These are phyloP conservation scores for Sciaenops ocellatus DNA, from an alignment of 2,797 vertebrate species.

Conservation along the genomic window DNA sequence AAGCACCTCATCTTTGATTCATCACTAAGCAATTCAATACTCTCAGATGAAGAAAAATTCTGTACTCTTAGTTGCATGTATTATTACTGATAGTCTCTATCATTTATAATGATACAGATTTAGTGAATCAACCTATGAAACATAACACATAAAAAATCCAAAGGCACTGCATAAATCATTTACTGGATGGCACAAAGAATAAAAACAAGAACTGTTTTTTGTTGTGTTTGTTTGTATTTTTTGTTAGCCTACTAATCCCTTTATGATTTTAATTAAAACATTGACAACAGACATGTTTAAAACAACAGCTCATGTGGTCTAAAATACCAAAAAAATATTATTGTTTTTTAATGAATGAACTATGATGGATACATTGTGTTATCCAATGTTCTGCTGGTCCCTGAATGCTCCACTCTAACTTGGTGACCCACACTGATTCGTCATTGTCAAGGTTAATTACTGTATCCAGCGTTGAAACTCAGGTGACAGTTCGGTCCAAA, in stretches of 20 bases:
- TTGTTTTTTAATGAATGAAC: too few relatives aligned
- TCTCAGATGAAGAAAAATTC: neutral
- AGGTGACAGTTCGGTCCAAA: conserved; percentile 46
- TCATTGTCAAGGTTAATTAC: conserved; percentile 50
- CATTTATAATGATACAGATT: neutral
- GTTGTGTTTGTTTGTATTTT: neutral
- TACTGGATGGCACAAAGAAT: neutral
- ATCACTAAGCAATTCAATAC: neutral
- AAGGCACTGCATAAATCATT: neutral
- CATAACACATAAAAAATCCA: neutral
- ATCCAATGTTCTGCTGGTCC: neutral
- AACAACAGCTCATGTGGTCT: neutral
- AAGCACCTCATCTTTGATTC: neutral
- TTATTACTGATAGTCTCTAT: neutral
- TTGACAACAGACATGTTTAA: too few relatives aligned
- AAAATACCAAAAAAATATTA: neutral
- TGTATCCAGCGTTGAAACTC: conserved; percentile 28
- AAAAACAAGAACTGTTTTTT: too few relatives aligned
- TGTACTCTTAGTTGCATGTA: neutral
- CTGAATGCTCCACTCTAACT: neutral
- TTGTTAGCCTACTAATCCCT: neutral
- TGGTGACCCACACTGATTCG: neutral
- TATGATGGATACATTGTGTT: neutral
- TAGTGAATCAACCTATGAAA: neutral
- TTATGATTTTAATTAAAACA: neutral